Evolutionary conservation across 2,797 vertebrate genomes (phyloP), one percentile per base, ranked within the genome.

Genomic region (Eptatretus atami): DNA sequence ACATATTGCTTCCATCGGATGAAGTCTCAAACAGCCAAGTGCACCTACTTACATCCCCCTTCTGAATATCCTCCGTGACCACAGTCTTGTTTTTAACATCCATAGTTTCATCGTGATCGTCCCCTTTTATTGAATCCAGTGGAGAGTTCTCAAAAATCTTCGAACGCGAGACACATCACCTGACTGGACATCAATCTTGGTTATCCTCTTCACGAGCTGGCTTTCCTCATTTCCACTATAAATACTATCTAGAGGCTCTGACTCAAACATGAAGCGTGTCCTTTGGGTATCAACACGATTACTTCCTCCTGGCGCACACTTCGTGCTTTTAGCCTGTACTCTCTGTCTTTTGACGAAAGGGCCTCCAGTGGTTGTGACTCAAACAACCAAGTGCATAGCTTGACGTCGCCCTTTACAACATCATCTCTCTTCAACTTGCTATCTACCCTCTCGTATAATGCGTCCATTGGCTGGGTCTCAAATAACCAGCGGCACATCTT

Each of bases 1-100:
- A 31, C 71, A 77, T 66, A 86, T 82, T 1, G 75, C 66, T 68
- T 87, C 83, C 12, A 93, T 78, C 10, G 80, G 74, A 68, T 81
- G 82, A 2, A n/a, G 80, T 84, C 76, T 93, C 86, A 78, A 90
- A 93, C 65, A 87, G 80, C 82, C 79, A 82, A 9, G 81, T 83
- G 69, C 80, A 82, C 6, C 79, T 82, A 78, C 83, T 85, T 53
- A 93, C 83, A 63, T 90, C 81, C 65, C 84, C 85, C 69, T 77
- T 88, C 25, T 69, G 69, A 65, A 81, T 72, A 69, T 84, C 78
- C 60, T 77, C 74, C 64, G 63, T 79, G 71, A 72, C 73, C 65
- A 66, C 71, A 63, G 71, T 72, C 57, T 72, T 15, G 53, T 81
- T 71, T 6, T 68, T 67, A 1, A 75, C 68, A 57, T 79, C 80